phyloP scores from a whole-genome alignment of 2,113 vertebrate genomes.

The Ammodytes dubius region DNA sequence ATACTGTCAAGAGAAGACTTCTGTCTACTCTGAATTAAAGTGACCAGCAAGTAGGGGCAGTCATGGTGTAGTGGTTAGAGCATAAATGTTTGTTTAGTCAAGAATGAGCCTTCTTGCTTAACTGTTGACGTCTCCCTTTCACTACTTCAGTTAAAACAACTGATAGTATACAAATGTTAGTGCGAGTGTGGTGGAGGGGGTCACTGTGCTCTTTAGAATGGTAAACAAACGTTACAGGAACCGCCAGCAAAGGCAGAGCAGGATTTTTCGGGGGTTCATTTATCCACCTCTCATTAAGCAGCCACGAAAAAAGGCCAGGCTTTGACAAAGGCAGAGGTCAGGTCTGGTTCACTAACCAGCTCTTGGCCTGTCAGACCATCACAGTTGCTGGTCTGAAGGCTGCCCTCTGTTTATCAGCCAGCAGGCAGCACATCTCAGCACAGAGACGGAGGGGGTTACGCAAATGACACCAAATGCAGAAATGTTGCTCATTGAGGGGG shows the following conservation, averaged over 20 bases:
- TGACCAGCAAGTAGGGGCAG: slow-evolving; percentile 28
- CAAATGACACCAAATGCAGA: slow-evolving; percentile 53
- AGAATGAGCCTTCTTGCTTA: neutral
- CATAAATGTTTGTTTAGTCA: neutral
- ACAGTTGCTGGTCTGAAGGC: slow-evolving; percentile 75
- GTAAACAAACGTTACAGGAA: slow-evolving; percentile 44
- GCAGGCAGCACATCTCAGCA: slow-evolving; percentile 68
- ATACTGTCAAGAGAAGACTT: neutral
- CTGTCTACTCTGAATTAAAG: neutral
- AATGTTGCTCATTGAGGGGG: slow-evolving; percentile 65
- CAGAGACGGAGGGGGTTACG: slow-evolving; percentile 1
- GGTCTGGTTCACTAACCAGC: slow-evolving; percentile 81
- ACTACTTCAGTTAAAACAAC: slow-evolving; percentile 6
- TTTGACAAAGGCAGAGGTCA: slow-evolving; percentile 83
- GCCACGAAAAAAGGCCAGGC: slow-evolving; percentile 80
- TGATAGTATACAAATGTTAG: slow-evolving; percentile 4
- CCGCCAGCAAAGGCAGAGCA: slow-evolving; percentile 55
- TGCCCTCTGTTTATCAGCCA: slow-evolving; percentile 74
- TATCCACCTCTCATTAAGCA: slow-evolving; percentile 84
- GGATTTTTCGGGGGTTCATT: slow-evolving; percentile 65
- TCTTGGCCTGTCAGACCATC: slow-evolving; percentile 80
- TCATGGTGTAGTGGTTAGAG: no score
- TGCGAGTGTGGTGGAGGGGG: slow-evolving; percentile 26
- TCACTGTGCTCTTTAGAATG: slow-evolving; percentile 61
- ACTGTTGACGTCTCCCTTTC: neutral